Evolutionary conservation across 2,888 invertebrate species (phyloP).

Genomic region (Linyphia triangularis): DNA sequence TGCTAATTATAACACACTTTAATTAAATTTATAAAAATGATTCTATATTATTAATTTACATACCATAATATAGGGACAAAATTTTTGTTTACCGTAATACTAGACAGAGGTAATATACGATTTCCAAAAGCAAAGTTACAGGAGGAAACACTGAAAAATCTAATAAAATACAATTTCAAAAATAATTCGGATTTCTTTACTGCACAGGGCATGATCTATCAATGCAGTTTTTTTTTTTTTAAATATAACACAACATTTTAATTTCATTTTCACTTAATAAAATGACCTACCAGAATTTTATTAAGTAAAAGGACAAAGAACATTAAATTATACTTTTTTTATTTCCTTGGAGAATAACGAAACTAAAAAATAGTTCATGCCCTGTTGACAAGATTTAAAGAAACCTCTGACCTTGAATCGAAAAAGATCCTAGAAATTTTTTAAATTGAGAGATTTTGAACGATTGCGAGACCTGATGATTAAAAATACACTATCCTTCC

Average conservation of each 20-base stretch:
- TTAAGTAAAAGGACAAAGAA: neutral
- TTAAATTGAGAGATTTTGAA: neutral
- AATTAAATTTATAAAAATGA: too few relatives aligned
- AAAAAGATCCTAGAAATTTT: neutral
- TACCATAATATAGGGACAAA: too few relatives aligned
- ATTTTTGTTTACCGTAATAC: too few relatives aligned
- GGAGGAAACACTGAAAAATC: neutral
- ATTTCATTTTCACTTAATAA: neutral
- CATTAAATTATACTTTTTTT: neutral
- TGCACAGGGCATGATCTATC: neutral
- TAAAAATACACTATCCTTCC: slow-evolving; percentile 71
- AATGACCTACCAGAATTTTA: neutral
- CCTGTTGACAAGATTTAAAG: slow-evolving; percentile 20
- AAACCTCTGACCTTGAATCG: slow-evolving; percentile 27
- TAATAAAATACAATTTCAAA: neutral
- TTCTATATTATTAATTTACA: too few relatives aligned
- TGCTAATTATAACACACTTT: too few relatives aligned
- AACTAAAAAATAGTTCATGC: neutral
- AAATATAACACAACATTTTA: neutral
- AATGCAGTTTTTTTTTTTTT: neutral
- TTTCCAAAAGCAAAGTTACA: neutral
- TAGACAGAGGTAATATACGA: too few relatives aligned
- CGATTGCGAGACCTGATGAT: slow-evolving; percentile 37
- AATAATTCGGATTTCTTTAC: slow-evolving; percentile 34
- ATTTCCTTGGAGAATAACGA: neutral